Evolutionary conservation across 2,888 invertebrate species (phyloP).

Genomic region (Lepidochrysops patricia): DNA sequence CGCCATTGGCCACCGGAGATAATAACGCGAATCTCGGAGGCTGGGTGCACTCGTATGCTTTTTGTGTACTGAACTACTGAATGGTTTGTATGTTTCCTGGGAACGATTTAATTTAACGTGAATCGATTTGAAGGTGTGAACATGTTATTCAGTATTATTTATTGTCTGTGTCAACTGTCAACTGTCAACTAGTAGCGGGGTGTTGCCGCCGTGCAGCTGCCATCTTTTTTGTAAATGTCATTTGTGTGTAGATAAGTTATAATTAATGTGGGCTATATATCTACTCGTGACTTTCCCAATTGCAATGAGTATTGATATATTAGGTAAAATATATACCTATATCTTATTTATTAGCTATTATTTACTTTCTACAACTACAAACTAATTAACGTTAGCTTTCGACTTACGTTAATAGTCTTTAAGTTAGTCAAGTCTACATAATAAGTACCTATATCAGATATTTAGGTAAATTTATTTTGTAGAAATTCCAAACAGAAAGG

Average conservation of each 20-base stretch:
- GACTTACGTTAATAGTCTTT: no score
- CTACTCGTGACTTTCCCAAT: no score
- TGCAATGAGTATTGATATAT: no score
- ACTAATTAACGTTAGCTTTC: no score
- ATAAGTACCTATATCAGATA: no score
- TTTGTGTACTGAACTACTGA: conserved; percentile 52
- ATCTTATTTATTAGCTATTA: no score
- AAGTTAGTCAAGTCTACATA: no score
- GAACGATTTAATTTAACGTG: conserved; percentile 19
- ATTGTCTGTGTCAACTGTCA: conserved; percentile 24
- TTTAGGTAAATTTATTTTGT: no score
- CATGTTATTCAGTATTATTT: conserved; percentile 36
- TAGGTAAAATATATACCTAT: no score
- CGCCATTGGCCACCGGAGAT: conserved; percentile 62
- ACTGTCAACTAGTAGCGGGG: conserved; percentile 23
- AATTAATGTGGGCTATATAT: conserved; percentile 9
- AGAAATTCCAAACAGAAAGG: no score
- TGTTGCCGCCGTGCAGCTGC: conserved; percentile 17
- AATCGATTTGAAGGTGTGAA: conserved; percentile 64
- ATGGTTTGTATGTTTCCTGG: conserved; percentile 16
- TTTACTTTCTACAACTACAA: no score
- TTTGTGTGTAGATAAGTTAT: not conserved
- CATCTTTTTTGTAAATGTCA: conserved; percentile 5
- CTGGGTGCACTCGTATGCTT: conserved; percentile 54
- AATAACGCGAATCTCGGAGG: conserved; percentile 71